phyloP scores from a whole-genome alignment of 2,113 vertebrate species.

The Rhynchomys soricoides region DNA sequence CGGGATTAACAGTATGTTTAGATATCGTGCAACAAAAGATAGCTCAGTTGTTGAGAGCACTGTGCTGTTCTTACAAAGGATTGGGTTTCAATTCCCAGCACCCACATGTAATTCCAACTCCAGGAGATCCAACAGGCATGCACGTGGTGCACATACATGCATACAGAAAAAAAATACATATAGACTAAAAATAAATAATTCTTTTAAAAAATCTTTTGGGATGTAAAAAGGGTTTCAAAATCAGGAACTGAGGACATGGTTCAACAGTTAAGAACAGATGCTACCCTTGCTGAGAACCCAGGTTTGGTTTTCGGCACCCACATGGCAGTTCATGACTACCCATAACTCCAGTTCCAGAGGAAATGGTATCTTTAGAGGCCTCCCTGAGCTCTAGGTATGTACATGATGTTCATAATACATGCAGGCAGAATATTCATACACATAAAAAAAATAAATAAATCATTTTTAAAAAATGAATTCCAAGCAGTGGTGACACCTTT shows the following conservation, averaged over 20 bases:
- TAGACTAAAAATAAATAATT: neutral
- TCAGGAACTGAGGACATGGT: neutral
- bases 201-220: neutral
- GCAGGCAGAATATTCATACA: neutral
- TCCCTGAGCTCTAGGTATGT: neutral
- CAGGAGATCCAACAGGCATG: neutral
- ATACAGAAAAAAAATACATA: neutral
- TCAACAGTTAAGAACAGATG: neutral
- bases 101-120: neutral
- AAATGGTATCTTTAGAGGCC: neutral
- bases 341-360: neutral
- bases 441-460: neutral
- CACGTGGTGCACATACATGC: neutral
- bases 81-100: neutral
- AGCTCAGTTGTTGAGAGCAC: neutral
- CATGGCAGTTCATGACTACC: neutral
- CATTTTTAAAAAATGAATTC: neutral
- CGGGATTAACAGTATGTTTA: no score
- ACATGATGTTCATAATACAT: neutral
- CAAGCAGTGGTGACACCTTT: neutral
- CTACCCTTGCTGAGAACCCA: neutral
- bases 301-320: neutral
- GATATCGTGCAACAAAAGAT: neutral
- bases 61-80: neutral
- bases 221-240: neutral